Conservation (phyloP, 1,140 invertebrate species). For the Drosophila pseudoananassae region DNA sequence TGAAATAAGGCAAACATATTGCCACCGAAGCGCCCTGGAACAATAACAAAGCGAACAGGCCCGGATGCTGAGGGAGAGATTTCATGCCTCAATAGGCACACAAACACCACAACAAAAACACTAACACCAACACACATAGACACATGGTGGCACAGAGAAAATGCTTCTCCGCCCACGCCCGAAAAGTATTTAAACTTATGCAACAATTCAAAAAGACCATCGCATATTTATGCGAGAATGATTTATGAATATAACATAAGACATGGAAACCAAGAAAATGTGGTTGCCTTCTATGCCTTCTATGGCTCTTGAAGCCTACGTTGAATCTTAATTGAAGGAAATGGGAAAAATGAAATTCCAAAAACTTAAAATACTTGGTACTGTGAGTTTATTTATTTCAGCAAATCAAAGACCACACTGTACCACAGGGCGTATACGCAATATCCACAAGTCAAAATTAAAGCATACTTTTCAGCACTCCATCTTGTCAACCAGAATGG, state of each 20-base stretch:
- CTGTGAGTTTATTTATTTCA: background rate
- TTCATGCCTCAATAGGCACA: constrained; percentile 50
- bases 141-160: background rate
- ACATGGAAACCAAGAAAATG: constrained; percentile 19
- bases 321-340: constrained; percentile 38
- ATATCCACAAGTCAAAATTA: constrained; percentile 12
- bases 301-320: background rate
- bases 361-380: background rate
- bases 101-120: constrained; percentile 9
- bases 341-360: constrained; percentile 5
- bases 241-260: constrained; percentile 60
- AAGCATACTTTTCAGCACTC: constrained; percentile 37
- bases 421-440: constrained; percentile 31
- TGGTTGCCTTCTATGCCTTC: constrained; percentile 4
- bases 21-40: constrained; percentile 40
- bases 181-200: constrained; percentile 63
- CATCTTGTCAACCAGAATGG: background rate
- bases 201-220: constrained; percentile 53
- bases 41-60: constrained; percentile 45
- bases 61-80: constrained; percentile 23
- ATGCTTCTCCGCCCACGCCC: constrained; percentile 7
- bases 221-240: constrained; percentile 56
- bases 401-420: background rate
- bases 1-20: constrained; percentile 80
- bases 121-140: too few species aligned